Percentiles rank a stretch among this genome's conserved stretches.
Evolutionary conservation across 2,888 invertebrate species (phyloP).

Genomic region (Leptinotarsa haldemani): DNA sequence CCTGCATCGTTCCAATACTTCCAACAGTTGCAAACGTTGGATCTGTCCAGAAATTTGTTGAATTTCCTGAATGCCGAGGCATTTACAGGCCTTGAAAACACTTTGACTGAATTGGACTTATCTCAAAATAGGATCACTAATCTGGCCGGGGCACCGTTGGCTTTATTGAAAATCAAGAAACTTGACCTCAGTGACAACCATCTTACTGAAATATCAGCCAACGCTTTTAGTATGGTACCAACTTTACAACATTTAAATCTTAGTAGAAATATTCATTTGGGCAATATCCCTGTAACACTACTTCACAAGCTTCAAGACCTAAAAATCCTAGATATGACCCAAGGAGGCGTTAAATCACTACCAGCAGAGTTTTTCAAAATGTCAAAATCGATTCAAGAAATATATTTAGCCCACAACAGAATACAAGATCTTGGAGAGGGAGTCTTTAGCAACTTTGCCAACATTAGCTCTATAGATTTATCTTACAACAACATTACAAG

Average conservation of each 20-base stretch:
- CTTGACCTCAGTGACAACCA: constrained; percentile 86
- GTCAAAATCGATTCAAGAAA: constrained; percentile 73
- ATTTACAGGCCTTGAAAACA: constrained; percentile 81
- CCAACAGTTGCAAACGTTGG: constrained; percentile 77
- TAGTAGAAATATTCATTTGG: constrained; percentile 79
- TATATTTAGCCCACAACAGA: constrained; percentile 79
- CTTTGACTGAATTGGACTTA: constrained; percentile 77
- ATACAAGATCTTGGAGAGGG: constrained; percentile 82
- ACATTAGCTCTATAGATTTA: constrained; percentile 80
- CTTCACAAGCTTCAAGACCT: constrained; percentile 79
- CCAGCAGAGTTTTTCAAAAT: constrained; percentile 79
- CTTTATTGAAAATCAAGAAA: constrained; percentile 73
- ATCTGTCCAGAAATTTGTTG: constrained; percentile 84
- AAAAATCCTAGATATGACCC: constrained; percentile 78
- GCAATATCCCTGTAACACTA: constrained; percentile 73
- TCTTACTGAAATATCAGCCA: constrained; percentile 77
- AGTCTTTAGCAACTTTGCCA: constrained; percentile 80
- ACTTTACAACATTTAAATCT: constrained; percentile 80
- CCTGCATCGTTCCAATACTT: constrained; percentile 83
- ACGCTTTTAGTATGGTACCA: constrained; percentile 75
- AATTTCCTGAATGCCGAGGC: constrained; percentile 78
- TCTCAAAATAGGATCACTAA: constrained; percentile 80
- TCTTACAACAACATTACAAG: constrained; percentile 83
- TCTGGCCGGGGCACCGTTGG: constrained; percentile 74
- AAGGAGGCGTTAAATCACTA: constrained; percentile 79